Base-by-base conservation (phyloP, 2,797 vertebrate genomes). In the Danionella dracula region DNA sequence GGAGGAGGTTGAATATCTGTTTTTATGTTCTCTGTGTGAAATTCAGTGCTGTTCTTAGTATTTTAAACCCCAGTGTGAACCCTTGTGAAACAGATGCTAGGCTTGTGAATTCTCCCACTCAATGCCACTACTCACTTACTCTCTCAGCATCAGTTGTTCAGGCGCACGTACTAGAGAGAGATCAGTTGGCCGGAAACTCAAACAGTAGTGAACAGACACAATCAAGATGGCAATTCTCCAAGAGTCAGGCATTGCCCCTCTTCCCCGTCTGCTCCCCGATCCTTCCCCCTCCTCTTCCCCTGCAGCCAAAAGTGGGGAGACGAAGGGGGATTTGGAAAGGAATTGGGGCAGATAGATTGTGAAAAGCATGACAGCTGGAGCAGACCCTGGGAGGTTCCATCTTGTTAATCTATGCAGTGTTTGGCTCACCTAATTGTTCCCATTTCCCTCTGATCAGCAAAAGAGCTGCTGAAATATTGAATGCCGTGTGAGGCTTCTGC, bases 311-410 rank as follows among this genome's bases (percentile, higher is more conserved):
- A 53, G 29, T 42, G 56, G 61, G 62, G 68, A 54, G 51, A 46
- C 10, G 13, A 46, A 42, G 73, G 66, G 70, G 76, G 76, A 75
- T 76, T 80, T 78, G 61, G 68, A 71, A 66, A 74, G 73, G 75
- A 81, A 81, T 74, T 81, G 79, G 79, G 77, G 79, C 79, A 81
- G 75, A 81, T 75, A 79, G 75, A 79, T 77, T 76, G 69, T 69
- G 73, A 76, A 79, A 69, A 72, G 49, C 66, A 42, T 60, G 77
- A 73, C 79, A 79, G 77, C 77, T 81, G 77, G 75, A 77, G 71
- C 46, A 53, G 49, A 73, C 71, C 76, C 67, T 65, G 73, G 75
- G 75, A 75, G 78, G 68, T 54, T 72, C 54, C 63, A 59, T 68
- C 65, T 65, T 74, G 73, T 75, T 77, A 66, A 70, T 75, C 62